Conservation (phyloP, 1,140 invertebrate species). For the Zophobas atratus region DNA sequence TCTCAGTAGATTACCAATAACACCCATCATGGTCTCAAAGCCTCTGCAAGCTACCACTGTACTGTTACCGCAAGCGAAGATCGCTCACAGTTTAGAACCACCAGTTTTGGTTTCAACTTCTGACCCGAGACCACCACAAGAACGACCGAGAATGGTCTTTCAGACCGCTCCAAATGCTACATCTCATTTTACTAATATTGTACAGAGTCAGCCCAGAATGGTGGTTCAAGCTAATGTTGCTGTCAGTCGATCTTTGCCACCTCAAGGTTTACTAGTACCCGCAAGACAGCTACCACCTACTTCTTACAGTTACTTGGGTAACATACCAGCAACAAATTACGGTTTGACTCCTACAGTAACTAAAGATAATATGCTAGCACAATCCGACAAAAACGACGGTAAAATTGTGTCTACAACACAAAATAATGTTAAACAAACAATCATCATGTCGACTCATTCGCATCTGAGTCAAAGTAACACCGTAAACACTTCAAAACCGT, state of each 20-base stretch:
- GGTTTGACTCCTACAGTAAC: constrained; percentile 1
- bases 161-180: constrained; percentile 53
- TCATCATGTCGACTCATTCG: constrained; percentile 49
- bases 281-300: constrained; percentile 49
- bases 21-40: constrained; percentile 73
- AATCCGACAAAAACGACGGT: neutral
- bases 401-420: constrained; percentile 1
- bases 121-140: constrained; percentile 47
- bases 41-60: constrained; percentile 70
- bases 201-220: constrained; percentile 54
- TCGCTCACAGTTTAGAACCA: constrained; percentile 60
- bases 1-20: constrained; percentile 68
- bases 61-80: constrained; percentile 68
- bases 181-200: constrained; percentile 15
- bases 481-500: constrained; percentile 54
- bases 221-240: constrained; percentile 51
- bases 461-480: constrained; percentile 35
- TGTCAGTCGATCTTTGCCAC: constrained; percentile 21
- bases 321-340: constrained; percentile 49
- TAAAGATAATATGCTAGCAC: constrained; percentile 42
- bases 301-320: constrained; percentile 48
- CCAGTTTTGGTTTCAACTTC: constrained; percentile 58
- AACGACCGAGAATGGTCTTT: constrained; percentile 59
- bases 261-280: constrained; percentile 53
- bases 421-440: constrained; percentile 60